Conservation (phyloP, 53 echinoderm and acorn worm genomes). For the Mesocentrotus franciscanus region DNA sequence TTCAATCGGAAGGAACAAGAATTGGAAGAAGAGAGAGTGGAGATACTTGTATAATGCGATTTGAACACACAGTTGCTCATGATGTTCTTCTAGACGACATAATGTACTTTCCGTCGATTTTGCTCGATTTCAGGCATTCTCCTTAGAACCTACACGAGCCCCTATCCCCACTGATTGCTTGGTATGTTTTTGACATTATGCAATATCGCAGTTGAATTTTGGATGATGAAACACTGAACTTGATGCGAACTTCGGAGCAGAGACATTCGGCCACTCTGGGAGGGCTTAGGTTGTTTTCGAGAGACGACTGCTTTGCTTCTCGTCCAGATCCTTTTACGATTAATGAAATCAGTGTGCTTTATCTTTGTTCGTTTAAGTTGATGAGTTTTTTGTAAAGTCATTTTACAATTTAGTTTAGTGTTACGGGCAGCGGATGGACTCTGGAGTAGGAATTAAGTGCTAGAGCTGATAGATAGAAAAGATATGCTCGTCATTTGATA, state of each 20-base stretch:
- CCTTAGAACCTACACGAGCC: background rate
- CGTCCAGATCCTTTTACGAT: slow-evolving; percentile 39
- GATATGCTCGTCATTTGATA: slow-evolving; percentile 18
- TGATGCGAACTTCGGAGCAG: slow-evolving; percentile 10
- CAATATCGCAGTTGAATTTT: slow-evolving; percentile 44
- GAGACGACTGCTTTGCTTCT: background rate
- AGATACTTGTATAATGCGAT: background rate
- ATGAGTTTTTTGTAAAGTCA: slow-evolving; percentile 29
- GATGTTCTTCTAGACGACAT: background rate
- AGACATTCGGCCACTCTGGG: slow-evolving; percentile 16
- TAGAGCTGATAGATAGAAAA: background rate
- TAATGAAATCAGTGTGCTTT: slow-evolving; percentile 57
- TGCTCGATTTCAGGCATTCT: background rate
- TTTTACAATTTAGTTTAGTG: slow-evolving; percentile 34
- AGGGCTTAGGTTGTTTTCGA: slow-evolving; percentile 28
- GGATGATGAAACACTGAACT: slow-evolving; percentile 49
- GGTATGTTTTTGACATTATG: slow-evolving; percentile 60
- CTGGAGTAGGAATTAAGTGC: slow-evolving; percentile 43
- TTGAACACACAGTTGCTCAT: background rate
- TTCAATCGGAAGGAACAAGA: background rate
- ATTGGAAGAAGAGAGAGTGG: background rate
- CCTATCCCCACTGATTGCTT: background rate
- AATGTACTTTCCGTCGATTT: slow-evolving; percentile 7
- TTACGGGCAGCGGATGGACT: background rate
- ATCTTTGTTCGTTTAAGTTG: slow-evolving; percentile 41